These are phyloP conservation scores for Amyelois transitella DNA, from an alignment of 1,140 invertebrate species.

Conservation along the genomic window DNA sequence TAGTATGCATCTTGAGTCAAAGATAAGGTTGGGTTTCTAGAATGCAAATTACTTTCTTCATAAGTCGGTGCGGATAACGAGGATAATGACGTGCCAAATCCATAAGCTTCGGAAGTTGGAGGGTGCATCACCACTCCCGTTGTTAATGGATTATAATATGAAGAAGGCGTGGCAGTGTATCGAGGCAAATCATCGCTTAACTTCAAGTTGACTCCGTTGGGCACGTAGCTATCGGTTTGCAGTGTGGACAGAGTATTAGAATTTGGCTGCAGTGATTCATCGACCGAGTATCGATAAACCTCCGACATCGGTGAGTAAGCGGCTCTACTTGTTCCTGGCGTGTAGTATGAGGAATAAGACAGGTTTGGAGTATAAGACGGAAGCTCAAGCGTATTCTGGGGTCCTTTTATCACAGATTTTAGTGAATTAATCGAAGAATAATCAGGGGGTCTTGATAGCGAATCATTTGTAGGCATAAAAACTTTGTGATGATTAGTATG, in stretches of 20 bases:
- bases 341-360: constrained; percentile 55
- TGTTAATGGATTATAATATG: constrained; percentile 50
- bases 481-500: constrained; percentile 55
- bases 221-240: constrained; percentile 51
- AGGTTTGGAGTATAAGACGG: constrained; percentile 60
- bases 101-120: constrained; percentile 38
- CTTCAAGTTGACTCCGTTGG: constrained; percentile 58
- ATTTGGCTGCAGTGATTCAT: constrained; percentile 62
- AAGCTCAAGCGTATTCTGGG: constrained; percentile 46
- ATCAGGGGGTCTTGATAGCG: constrained; percentile 41
- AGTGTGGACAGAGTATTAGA: constrained; percentile 41
- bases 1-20: constrained; percentile 53
- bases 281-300: constrained; percentile 58
- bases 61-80: constrained; percentile 41
- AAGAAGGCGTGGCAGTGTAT: constrained; percentile 38
- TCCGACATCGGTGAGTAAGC: constrained; percentile 62
- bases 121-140: constrained; percentile 39
- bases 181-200: constrained; percentile 50
- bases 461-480: constrained; percentile 41
- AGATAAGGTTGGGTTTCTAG: constrained; percentile 28
- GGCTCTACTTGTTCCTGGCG: constrained; percentile 31
- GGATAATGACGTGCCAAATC: constrained; percentile 34
- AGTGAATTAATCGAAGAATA: constrained; percentile 40
- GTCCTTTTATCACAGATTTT: constrained; percentile 50
- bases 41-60: constrained; percentile 40